phyloP scores from a whole-genome alignment of 1,140 invertebrate genomes.

The Saccostrea glomerata region DNA sequence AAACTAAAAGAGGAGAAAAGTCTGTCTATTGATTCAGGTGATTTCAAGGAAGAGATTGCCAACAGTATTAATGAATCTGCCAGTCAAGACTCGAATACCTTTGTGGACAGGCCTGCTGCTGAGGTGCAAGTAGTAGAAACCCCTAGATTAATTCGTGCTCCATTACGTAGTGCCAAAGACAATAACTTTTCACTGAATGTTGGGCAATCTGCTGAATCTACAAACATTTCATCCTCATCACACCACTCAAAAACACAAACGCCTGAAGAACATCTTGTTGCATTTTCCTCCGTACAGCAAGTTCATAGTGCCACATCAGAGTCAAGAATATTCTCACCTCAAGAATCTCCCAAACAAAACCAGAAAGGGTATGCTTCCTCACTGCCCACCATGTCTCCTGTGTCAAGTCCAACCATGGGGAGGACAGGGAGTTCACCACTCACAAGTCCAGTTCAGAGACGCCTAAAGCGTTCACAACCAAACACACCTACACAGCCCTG shows the following conservation, averaged over 20 bases:
- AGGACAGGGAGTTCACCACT: slow-evolving; percentile 14
- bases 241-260: not conserved
- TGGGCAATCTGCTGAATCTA: slow-evolving; percentile 21
- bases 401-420: slow-evolving; percentile 14
- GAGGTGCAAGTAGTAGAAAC: slow-evolving; percentile 65
- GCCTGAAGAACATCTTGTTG: not conserved
- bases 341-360: slow-evolving; percentile 23
- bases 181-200: slow-evolving; percentile 33
- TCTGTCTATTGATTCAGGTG: not conserved
- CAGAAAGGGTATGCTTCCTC: not conserved
- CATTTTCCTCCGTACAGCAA: slow-evolving; percentile 17
- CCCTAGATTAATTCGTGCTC: slow-evolving; percentile 59
- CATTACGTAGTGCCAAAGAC: slow-evolving; percentile 48
- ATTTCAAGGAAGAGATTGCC: not conserved
- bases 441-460: slow-evolving; percentile 25
- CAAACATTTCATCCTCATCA: slow-evolving; percentile 9
- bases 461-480: slow-evolving; percentile 21
- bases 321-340: slow-evolving; percentile 24
- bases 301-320: slow-evolving; percentile 29
- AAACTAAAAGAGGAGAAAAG: slow-evolving; percentile 41
- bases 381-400: not conserved
- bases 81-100: slow-evolving; percentile 39
- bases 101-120: slow-evolving; percentile 60
- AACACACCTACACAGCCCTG: slow-evolving; percentile 13
- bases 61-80: slow-evolving; percentile 8